Evolutionary conservation across 1,140 invertebrate species (phyloP).

Genomic region (Heliconius himera): DNA sequence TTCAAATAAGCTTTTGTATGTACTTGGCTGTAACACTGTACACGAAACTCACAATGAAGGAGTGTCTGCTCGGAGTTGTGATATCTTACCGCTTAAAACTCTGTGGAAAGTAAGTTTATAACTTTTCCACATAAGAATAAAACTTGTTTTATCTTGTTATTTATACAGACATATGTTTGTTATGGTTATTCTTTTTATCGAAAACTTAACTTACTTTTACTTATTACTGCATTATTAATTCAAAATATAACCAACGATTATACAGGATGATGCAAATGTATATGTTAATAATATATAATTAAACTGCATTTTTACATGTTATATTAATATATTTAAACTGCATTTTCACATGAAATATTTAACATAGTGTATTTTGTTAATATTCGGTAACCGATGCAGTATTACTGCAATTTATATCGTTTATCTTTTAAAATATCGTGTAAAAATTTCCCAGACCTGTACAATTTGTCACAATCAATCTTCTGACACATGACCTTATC

Average conservation of each 20-base stretch:
- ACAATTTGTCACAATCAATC: conserved; percentile 67
- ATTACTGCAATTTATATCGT: not conserved
- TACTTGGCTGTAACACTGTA: conserved; percentile 17
- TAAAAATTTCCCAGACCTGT: conserved; percentile 45
- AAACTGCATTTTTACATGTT: no score
- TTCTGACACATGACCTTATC: conserved; percentile 35
- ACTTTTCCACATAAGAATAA: conserved; percentile 33
- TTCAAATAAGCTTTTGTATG: not conserved
- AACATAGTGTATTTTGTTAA: no score
- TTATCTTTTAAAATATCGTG: conserved; percentile 22
- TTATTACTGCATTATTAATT: no score
- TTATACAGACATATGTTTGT: not conserved
- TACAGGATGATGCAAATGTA: no score
- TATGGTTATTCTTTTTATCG: not conserved
- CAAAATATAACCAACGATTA: no score
- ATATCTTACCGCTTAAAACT: conserved; percentile 49
- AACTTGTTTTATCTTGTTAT: not conserved
- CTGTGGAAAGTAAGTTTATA: conserved; percentile 40
- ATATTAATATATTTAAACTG: no score
- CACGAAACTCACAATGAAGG: conserved; percentile 30
- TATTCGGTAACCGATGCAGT: no score
- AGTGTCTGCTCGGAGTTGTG: conserved; percentile 36
- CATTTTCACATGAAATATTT: no score
- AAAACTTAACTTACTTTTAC: no score
- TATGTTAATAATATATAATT: no score